These are phyloP conservation scores for Leptinotarsa rubiginosa DNA, from an alignment of 2,888 invertebrate genomes.

Conservation along the genomic window DNA sequence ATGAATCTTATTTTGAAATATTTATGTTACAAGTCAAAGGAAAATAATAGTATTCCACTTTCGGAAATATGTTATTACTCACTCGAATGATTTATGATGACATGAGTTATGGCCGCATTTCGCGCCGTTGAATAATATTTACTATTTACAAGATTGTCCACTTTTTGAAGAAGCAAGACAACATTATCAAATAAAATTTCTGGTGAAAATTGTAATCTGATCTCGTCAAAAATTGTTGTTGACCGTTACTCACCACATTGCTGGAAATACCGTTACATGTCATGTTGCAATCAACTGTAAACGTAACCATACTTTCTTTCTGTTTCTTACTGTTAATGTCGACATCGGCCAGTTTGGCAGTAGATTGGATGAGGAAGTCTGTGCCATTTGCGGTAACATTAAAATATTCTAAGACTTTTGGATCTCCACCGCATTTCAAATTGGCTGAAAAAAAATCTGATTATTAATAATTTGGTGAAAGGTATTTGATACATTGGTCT, in stretches of 20 bases:
- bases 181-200: neutral
- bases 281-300: conserved; percentile 24
- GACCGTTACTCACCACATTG: conserved; percentile 34
- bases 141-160: no score
- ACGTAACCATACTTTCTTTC: neutral
- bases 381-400: conserved; percentile 14
- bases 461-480: neutral
- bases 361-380: conserved; percentile 33
- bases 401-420: conserved; percentile 23
- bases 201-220: neutral
- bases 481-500: no score
- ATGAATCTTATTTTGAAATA: no score
- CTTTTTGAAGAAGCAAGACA: no score
- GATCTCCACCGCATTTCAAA: neutral
- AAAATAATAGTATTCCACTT: no score
- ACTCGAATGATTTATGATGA: no score
- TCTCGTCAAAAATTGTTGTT: neutral
- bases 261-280: conserved; percentile 22
- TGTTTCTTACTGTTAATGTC: conserved; percentile 31
- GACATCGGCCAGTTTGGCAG: conserved; percentile 24
- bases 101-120: no score
- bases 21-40: no score
- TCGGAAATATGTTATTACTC: no score
- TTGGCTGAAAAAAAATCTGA: conserved; percentile 11
- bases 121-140: no score